Evolutionary conservation across 2,113 vertebrate genomes (phyloP), one percentile per base, ranked within the genome.

Genomic region (Rhinolophus sinicus): DNA sequence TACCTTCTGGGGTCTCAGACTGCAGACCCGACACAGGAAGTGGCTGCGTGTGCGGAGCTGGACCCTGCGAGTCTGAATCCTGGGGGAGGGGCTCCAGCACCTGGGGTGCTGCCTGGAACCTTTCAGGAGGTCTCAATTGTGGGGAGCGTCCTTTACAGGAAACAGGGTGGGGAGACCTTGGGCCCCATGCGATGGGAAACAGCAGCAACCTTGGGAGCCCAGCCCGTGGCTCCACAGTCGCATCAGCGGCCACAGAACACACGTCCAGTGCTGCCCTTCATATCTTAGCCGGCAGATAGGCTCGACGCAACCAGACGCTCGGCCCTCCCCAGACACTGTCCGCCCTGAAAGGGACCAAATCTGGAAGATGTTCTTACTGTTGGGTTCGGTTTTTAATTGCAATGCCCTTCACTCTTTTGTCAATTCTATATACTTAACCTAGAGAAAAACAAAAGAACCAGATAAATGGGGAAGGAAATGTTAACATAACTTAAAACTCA

Each of bases 351-450:
- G 91, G 97, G 96, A 93, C 97, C 72, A 35, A 54, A 54, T 65
- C 89, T 38, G 83, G 54, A 81, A 69, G 44, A 8, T 0, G 18
- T 40, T 24, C 70, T 75, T 95, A 94, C 94, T 94, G 96, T 96
- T 77, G 90, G 83, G 95, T 97, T 97, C 94, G 97, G 92, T 95
- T 94, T 97, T 84, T 67, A 90, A 58, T 77, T 21, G 14, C 67
- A 67, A 78, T 50, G 54, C 92, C 35, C 47, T 67, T 86, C 82
- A 24, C 70, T 75, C 73, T 78, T 82, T 78, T 82, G 88, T 97
- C 70, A 15, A 28, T 94, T 97, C 92, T 78, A 3, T 83, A 35
- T 35, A 30, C 69, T 94, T 88, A 67, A 69, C 69, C 38, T 94
- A 40, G 83, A 76, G 84, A 76, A 81, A 76, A 81, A 76, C 33